A percentile compares a stretch with the other conserved stretches of the same genome.
Evolutionary conservation across 2,888 invertebrate genomes (phyloP).

Genomic region (Parnassius smintheus): DNA sequence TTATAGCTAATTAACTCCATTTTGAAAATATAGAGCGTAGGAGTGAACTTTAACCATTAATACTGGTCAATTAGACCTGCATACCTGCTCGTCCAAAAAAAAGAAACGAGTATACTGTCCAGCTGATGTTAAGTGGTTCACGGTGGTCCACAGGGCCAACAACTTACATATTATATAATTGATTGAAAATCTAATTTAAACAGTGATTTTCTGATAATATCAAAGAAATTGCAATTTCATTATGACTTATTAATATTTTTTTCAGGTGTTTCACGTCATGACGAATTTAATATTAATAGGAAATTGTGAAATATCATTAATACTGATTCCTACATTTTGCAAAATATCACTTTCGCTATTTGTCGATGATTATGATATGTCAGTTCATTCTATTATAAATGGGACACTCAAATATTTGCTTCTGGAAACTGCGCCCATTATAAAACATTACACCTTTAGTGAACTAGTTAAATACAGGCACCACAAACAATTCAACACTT

Average conservation of each 20-base stretch:
- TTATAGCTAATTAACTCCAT: too few species aligned
- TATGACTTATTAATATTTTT: neutral
- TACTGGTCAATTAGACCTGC: too few species aligned
- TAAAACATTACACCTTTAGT: neutral
- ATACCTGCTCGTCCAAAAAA: too few species aligned
- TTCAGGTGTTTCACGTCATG: constrained; percentile 56
- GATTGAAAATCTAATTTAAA: too few species aligned
- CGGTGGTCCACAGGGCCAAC: too few species aligned
- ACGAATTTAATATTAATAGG: constrained; percentile 44
- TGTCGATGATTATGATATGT: constrained; percentile 39
- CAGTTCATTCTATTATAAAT: constrained; percentile 36
- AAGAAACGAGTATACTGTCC: too few species aligned
- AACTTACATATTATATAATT: too few species aligned
- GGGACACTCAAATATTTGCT: constrained; percentile 37
- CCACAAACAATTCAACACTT: constrained; percentile 3
- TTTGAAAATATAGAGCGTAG: too few species aligned
- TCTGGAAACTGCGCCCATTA: constrained; percentile 7
- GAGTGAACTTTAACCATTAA: too few species aligned
- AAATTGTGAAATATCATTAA: constrained; percentile 50
- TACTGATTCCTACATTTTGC: constrained; percentile 49
- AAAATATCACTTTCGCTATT: constrained; percentile 41
- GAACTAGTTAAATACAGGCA: constrained; percentile 16
- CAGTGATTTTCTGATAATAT: too few species aligned
- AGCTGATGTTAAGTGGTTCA: too few species aligned
- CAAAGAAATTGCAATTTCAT: too few species aligned